Conservation (phyloP, 2,888 invertebrate genomes). For the Exocentrus adspersus region DNA sequence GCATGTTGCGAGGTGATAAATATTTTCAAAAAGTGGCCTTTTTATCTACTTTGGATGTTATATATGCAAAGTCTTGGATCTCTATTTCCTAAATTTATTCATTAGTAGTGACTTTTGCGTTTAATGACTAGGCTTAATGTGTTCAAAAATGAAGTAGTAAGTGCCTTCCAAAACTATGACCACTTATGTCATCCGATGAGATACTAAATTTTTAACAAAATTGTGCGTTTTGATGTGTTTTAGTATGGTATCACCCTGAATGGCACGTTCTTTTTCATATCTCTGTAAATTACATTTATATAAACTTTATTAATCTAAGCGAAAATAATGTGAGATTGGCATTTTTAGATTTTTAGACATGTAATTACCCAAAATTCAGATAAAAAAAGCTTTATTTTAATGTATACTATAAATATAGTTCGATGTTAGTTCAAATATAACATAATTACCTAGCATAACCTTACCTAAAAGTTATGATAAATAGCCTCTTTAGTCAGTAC, state of each 20-base stretch:
- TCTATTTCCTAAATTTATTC: conserved; percentile 37
- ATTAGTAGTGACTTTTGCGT: conserved; percentile 47
- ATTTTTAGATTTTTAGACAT: conserved; percentile 49
- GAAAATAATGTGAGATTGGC: conserved; percentile 62
- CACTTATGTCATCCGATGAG: conserved; percentile 65
- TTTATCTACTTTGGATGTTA: conserved; percentile 51
- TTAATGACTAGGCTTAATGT: conserved; percentile 75
- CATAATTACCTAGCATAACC: conserved; percentile 59
- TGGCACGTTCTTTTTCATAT: conserved; percentile 71
- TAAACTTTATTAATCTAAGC: conserved; percentile 58
- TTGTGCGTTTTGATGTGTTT: conserved; percentile 62
- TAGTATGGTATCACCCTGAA: conserved; percentile 80
- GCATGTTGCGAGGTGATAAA: conserved; percentile 61
- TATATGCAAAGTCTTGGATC: conserved; percentile 50
- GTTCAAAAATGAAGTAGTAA: conserved; percentile 82
- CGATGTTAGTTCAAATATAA: conserved; percentile 64
- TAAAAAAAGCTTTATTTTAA: conserved; percentile 64
- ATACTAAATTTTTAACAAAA: conserved; percentile 61
- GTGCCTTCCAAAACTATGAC: conserved; percentile 82
- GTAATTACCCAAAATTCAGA: conserved; percentile 61
- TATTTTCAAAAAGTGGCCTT: conserved; percentile 65
- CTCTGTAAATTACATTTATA: conserved; percentile 58
- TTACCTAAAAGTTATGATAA: conserved; percentile 53
- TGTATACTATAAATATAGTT: conserved; percentile 63
- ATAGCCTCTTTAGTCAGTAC: conserved; percentile 63